A percentile compares a stretch with the other conserved stretches of the same genome.
Conservation (phyloP, 2,797 vertebrate species). For the Macroramphosus scolopax region DNA sequence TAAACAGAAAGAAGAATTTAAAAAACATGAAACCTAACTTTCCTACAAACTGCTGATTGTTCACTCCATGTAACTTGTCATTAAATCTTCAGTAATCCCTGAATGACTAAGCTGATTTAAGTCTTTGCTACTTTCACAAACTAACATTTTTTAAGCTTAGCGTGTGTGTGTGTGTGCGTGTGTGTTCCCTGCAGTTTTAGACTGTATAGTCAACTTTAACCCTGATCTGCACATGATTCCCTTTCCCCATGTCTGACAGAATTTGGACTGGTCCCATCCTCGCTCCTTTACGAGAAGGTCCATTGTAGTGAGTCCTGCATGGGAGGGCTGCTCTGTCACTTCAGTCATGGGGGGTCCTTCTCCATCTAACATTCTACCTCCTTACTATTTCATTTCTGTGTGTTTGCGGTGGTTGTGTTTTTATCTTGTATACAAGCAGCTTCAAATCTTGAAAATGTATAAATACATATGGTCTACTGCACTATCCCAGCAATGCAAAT, state of each 20-base stretch:
- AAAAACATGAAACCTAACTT: too few species aligned
- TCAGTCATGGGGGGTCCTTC: constrained; percentile 20
- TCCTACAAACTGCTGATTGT: too few species aligned
- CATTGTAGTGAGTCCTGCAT: constrained; percentile 78
- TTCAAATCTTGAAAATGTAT: not conserved
- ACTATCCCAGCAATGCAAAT: too few species aligned
- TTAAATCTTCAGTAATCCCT: too few species aligned
- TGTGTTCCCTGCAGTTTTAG: not conserved
- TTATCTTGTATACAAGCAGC: not conserved
- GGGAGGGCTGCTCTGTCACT: constrained; percentile 45
- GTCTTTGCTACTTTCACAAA: too few species aligned
- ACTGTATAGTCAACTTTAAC: constrained; percentile 32
- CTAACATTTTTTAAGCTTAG: constrained; percentile 26
- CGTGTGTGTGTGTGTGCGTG: too few species aligned
- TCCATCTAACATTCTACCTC: constrained; percentile 26
- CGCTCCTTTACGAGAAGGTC: constrained; percentile 76
- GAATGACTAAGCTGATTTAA: too few species aligned
- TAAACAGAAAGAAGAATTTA: too few species aligned
- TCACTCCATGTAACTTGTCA: too few species aligned
- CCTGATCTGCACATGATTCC: constrained; percentile 44
- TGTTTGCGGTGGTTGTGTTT: constrained; percentile 39
- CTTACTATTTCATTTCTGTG: constrained; percentile 28
- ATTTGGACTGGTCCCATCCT: constrained; percentile 59
- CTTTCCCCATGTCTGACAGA: constrained; percentile 68
- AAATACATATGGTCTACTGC: too few species aligned